Evolutionary conservation across 2,113 vertebrate genomes (phyloP).

Genomic region (Mesembrinibis cayennensis): DNA sequence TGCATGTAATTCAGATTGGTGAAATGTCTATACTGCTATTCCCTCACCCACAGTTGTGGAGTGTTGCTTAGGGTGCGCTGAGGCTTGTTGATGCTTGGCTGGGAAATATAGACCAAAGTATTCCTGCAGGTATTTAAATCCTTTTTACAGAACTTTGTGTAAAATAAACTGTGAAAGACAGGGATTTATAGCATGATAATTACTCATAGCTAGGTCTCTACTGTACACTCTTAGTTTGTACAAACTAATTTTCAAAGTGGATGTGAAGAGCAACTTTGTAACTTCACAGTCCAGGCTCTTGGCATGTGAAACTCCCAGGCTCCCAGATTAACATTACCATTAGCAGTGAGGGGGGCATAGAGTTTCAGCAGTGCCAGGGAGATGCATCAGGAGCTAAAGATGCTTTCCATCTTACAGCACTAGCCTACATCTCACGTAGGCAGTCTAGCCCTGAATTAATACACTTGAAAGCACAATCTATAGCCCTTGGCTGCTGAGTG

Average conservation of each 20-base stretch:
- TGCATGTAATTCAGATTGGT: fast-evolving
- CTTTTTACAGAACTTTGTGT: not conserved
- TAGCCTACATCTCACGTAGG: not conserved
- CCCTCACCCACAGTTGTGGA: not conserved
- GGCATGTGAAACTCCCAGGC: not conserved
- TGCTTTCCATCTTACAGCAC: not conserved
- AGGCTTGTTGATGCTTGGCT: not conserved
- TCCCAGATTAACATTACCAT: not conserved
- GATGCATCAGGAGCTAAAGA: not conserved
- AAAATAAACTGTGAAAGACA: not conserved
- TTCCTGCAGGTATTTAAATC: not conserved
- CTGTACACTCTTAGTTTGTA: not conserved
- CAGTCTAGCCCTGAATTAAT: not conserved
- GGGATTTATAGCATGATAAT: not conserved
- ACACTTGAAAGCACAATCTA: not conserved
- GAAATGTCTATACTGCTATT: not conserved
- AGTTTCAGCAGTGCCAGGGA: not conserved
- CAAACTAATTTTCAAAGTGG: not conserved
- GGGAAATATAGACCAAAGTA: not conserved
- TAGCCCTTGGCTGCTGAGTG: not conserved
- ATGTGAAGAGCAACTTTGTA: not conserved
- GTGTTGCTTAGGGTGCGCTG: not conserved
- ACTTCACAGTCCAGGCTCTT: not conserved
- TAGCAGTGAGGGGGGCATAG: not conserved
- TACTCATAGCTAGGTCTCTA: not conserved